Percentiles rank a stretch among this genome's conserved stretches.
Evolutionary conservation across 1,140 invertebrate species (phyloP).

Genomic region (Megalonaias nervosa): DNA sequence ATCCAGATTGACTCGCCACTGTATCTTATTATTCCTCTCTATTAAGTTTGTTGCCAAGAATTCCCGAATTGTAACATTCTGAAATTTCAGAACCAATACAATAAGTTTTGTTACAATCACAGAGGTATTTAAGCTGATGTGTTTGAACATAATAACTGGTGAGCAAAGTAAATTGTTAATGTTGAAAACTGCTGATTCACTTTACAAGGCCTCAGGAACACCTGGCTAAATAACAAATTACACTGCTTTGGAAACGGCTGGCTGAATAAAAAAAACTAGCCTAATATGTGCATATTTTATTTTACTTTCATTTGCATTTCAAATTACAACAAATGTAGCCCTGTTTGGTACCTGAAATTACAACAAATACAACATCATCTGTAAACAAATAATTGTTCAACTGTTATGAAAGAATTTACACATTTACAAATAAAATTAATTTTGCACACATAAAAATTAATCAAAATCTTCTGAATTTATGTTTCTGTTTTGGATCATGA

Average conservation of each 20-base stretch:
- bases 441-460: too few species aligned
- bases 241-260: not conserved
- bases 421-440: too few species aligned
- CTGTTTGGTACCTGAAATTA: too few species aligned
- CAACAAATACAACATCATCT: too few species aligned
- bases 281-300: too few species aligned
- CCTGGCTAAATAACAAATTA: not conserved
- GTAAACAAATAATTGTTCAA: too few species aligned
- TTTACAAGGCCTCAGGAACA: not conserved
- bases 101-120: not conserved
- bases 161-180: not conserved
- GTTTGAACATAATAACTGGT: not conserved
- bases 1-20: slow-evolving; percentile 84
- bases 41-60: slow-evolving; percentile 87
- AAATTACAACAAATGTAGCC: too few species aligned
- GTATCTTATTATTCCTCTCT: slow-evolving; percentile 76
- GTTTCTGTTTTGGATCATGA: too few species aligned
- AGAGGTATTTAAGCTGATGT: not conserved
- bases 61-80: slow-evolving; percentile 74
- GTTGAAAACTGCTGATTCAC: not conserved
- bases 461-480: too few species aligned
- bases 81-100: slow-evolving; percentile 22
- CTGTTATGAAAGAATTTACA: too few species aligned
- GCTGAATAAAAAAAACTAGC: not conserved
- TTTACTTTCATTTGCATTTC: too few species aligned